Evolutionary conservation across 2,797 vertebrate species (phyloP).

Genomic region (Mallotus villosus): DNA sequence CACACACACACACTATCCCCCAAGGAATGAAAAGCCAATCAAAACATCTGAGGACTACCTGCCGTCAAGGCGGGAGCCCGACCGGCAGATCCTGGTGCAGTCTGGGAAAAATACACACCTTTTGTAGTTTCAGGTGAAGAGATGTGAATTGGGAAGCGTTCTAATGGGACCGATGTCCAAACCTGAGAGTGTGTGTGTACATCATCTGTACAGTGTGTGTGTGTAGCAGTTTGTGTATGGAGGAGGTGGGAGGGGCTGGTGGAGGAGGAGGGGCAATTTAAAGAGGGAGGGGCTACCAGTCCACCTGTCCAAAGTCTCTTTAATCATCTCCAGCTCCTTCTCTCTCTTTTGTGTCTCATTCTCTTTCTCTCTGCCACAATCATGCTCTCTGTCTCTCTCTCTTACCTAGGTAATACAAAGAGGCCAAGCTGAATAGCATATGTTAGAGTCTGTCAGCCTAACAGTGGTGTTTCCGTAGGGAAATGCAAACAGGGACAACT

Average conservation of each 20-base stretch:
- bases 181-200: neutral
- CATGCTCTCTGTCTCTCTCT: neutral
- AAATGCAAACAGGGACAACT: neutral
- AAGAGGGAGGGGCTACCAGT: neutral
- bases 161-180: too few relatives aligned
- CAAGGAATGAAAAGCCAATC: constrained; percentile 29
- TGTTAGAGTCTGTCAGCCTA: neutral
- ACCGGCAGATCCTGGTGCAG: neutral
- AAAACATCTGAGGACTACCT: neutral
- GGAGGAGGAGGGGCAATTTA: too few relatives aligned
- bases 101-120: neutral
- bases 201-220: neutral
- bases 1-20: constrained; percentile 23
- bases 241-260: neutral
- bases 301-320: neutral
- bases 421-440: neutral
- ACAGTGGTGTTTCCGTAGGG: neutral
- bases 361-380: neutral
- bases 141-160: too few relatives aligned
- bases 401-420: neutral
- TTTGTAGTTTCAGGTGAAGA: too few relatives aligned
- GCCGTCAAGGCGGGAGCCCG: neutral
- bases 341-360: neutral
- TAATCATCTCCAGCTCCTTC: neutral
- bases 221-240: neutral